Base-by-base conservation (phyloP, 2,797 vertebrate species). In the Threskiornis aethiopicus region DNA sequence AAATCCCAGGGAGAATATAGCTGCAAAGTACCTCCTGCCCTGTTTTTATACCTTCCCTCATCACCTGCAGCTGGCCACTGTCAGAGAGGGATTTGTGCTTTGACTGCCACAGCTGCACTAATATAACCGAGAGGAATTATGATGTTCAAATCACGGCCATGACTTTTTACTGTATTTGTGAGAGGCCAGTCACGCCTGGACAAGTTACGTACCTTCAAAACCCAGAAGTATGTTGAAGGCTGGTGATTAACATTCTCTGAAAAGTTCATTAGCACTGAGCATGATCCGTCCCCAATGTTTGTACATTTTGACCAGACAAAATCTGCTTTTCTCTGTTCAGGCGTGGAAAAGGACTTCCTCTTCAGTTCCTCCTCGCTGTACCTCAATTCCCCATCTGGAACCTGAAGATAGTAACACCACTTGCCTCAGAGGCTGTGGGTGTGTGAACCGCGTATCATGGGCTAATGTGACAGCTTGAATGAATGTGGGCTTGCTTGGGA, bases 391-490 rank as follows among this genome's bases (percentile, higher is more conserved):
- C 39, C 6, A 3, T 20, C 59, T 80, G 82, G 51, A 85, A 84
- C 4, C 4, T 41, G 31, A 15, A 41, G 41, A 61, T 0, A 31
- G 54, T 12, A 42, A 15, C 12, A 76, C 35, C 44, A 16, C 37
- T 39, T 59, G 39, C 52, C 69, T 84, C 87, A 75, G 61, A 33
- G 54, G 58, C 33, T 58, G 64, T 35, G 76, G 24, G 41, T 21
- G 59, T 76, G 65, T 29, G 37, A 92, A 15, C 46, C 5, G 1
- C 2, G 0, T 39, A 1, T 16, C 9, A 7, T 17, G 33, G 20
- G n/a, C 51, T 52, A 18, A 62, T 1, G 7, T 33, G 70, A 20
- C 39, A 46, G 57, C 61, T 31, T 12, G 2, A 24, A 35, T 80
- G 21, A 61, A 57, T 3, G 29, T 2, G 3, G 70, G 33, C 14